Base-by-base conservation (phyloP, 2,797 vertebrate genomes). In the Tokudaia muenninki region DNA sequence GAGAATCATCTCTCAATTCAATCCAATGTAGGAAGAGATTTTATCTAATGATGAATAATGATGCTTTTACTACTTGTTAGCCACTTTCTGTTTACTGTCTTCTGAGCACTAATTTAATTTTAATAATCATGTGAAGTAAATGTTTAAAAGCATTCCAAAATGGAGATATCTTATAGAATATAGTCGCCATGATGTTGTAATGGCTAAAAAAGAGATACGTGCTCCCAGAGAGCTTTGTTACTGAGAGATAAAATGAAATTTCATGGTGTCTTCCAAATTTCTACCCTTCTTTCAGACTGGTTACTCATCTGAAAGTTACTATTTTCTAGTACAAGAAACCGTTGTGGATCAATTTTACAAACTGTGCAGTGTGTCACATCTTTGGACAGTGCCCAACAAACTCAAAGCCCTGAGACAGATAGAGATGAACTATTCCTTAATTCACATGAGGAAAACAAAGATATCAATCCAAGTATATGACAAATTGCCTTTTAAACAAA, bases 1-100 rank as follows among this genome's bases (percentile, higher is more conserved):
- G 55, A 75, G 29, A 90, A 17, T 80, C 21, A 72, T 89, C 24
- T 94, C 74, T 91, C 57, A 89, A 89, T 17, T 34, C 55, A 37
- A 81, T 93, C 90, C 75, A 81, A 94, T 67, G 41, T 11, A 44
- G 19, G 26, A 84, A 81, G 63, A 74, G 22, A 86, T 82, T 92
- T 90, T 52, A 96, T 81, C 47, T 94, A 96, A 90, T 82, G 72
- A 84, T 88, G 70, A 95, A 65, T 96, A 96, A 97, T 96, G 90
- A 92, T 96, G 70, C 63, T 91, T 95, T 97, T 96, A 84, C 55
- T 94, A 87, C 91, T 75, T 90, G 24, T 92, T 90, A 63, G 59
- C 90, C 87, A 81, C 61, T 97, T 81, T 78, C 19, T 92, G 13
- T 79, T 97, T 97, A 77, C 55, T 77, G 63, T 91, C 84, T 93